Conservation (phyloP, 2,113 vertebrate species). For the Pelecanoides urinatrix region DNA sequence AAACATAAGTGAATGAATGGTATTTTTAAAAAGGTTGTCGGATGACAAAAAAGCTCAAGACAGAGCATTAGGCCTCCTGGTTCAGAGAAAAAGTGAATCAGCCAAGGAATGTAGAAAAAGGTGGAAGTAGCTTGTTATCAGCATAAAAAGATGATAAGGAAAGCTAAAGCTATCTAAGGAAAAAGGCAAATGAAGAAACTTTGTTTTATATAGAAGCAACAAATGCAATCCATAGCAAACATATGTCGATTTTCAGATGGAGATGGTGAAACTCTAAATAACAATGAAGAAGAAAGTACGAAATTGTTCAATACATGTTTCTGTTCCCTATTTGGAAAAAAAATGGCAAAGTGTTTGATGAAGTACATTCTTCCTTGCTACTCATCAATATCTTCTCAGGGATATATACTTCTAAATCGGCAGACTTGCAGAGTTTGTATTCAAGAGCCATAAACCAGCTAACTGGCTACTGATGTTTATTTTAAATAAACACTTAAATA, state of each 20-base stretch:
- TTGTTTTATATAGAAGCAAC: neutral
- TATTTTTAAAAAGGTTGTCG: neutral
- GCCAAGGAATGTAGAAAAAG: neutral
- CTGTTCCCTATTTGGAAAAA: neutral
- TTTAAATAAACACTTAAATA: neutral
- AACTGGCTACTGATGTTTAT: neutral
- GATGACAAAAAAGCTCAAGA: neutral
- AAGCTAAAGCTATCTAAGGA: neutral
- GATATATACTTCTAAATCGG: neutral
- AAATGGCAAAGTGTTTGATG: neutral
- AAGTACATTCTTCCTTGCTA: neutral
- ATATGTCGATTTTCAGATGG: neutral
- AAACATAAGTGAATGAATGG: neutral
- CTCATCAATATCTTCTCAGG: neutral
- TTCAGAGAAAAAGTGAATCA: neutral
- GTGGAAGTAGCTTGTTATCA: neutral
- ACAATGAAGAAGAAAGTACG: neutral
- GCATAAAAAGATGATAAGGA: neutral
- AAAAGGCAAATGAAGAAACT: neutral
- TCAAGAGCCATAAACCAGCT: neutral
- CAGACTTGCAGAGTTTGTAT: neutral
- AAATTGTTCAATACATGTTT: neutral
- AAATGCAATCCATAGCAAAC: neutral
- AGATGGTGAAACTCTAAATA: neutral
- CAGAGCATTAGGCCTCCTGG: neutral